Evolutionary conservation across 2,888 invertebrate genomes (phyloP).

Genomic region (Antheraea assamensis): DNA sequence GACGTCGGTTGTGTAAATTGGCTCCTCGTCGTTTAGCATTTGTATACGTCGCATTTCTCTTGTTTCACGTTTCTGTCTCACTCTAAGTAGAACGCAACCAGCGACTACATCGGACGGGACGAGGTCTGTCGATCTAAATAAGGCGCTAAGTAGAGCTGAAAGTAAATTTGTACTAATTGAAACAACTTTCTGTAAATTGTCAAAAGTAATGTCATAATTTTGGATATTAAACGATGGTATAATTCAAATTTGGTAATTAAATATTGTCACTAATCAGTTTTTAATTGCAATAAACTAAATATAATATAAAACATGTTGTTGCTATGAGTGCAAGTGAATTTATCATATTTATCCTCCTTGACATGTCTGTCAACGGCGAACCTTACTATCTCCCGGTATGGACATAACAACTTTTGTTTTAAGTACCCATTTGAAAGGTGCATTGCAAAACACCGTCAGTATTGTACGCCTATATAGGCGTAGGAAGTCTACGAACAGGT

Average conservation of each 20-base stretch:
- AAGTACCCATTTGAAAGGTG: too few relatives aligned
- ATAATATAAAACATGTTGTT: too few relatives aligned
- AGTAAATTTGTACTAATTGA: constrained; percentile 31
- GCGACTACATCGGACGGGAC: constrained; percentile 95
- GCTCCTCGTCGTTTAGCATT: constrained; percentile 84
- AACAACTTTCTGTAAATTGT: background rate
- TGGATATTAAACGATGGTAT: background rate
- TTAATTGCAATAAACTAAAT: too few relatives aligned
- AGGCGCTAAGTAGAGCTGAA: constrained; percentile 86
- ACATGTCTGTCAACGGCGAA: too few relatives aligned
- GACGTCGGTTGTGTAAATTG: constrained; percentile 85
- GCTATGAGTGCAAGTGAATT: background rate
- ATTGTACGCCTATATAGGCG: too few relatives aligned
- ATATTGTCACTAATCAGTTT: background rate
- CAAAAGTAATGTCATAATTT: background rate
- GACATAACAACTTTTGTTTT: too few relatives aligned
- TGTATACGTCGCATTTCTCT: constrained; percentile 86
- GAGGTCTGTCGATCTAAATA: constrained; percentile 92
- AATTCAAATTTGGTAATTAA: background rate
- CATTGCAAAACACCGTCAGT: too few relatives aligned
- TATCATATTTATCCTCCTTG: background rate
- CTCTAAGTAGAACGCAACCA: constrained; percentile 91
- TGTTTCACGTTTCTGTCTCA: constrained; percentile 88
- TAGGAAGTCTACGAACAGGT: too few relatives aligned
- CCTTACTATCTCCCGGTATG: too few relatives aligned